Evolutionary conservation across 1,140 invertebrate genomes (phyloP), one percentile per base, ranked within the genome.

Genomic region (Myzus persicae): DNA sequence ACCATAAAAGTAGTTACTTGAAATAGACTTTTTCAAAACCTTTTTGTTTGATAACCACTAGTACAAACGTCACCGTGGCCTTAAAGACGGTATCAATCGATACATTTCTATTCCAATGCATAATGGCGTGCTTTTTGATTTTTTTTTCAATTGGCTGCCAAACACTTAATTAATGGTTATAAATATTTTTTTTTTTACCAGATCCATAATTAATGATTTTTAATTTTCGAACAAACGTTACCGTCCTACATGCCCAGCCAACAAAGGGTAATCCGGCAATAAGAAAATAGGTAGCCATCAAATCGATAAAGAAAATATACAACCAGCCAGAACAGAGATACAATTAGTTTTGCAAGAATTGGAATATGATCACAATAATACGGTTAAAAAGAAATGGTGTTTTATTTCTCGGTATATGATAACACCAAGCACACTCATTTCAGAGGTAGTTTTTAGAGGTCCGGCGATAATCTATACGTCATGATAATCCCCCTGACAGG

Each of bases 21-120:
- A 38, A 40, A 26, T 54, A 54, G 46, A 51, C 22, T 89, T 54
- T 20, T 89, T 89, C 20, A 36, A 59, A 54, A 42, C 89, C 89
- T 67, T 90, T 90, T 90, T 90, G 89, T 90, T 90, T 67, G 38
- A 90, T 67, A 90, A 67, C 54, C 54, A 67, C 38, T 90, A 51
- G 87, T 54, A 59, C 38, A 90, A 59, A 42, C 38, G 38, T 36
- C 51, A n/a, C 51, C 7, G 54, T 59, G 38, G 54, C 51, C 89
- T 90, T 67, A 59, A 90, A 90, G 42, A 22, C n/a, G 9, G 5
- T 89, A 90, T 31, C 89, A 67, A 67, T 90, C 54, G 18, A 90
- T 90, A 67, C 26, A 40, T n/a, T 54, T 67, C 38, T 67, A 40
- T 90, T 90, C 3, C 54, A 18, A 90, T 67, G 14, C 54, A 67